These are phyloP conservation scores for Cataglyphis rosenhaueri DNA, from an alignment of 2,888 invertebrate species.

Conservation along the genomic window DNA sequence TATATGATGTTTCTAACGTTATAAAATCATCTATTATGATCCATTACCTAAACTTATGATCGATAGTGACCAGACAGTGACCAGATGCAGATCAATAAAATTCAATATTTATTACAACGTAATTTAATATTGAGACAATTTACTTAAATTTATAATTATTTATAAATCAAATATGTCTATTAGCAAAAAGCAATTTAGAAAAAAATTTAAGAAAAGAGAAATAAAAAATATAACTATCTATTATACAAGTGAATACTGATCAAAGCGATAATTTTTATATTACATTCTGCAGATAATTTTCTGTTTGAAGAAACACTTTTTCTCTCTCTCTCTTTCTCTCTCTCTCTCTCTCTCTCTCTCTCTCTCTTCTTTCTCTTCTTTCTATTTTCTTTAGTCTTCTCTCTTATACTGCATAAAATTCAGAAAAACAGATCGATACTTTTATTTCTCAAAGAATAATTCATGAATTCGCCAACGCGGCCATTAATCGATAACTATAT, in stretches of 20 bases:
- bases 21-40: slow-evolving; percentile 61
- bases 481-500: slow-evolving; percentile 46
- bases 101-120: slow-evolving; percentile 9
- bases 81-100: slow-evolving; percentile 8
- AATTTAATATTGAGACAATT: background rate
- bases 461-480: slow-evolving; percentile 26
- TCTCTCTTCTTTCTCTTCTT: background rate
- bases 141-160: background rate
- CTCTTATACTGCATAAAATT: slow-evolving; percentile 8
- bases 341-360: background rate
- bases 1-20: slow-evolving; percentile 60
- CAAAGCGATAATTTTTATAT: background rate
- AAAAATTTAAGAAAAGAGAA: background rate
- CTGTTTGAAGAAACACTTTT: background rate
- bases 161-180: background rate
- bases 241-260: background rate
- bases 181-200: background rate
- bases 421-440: slow-evolving; percentile 46
- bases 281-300: background rate
- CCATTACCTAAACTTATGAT: slow-evolving; percentile 44
- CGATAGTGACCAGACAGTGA: background rate
- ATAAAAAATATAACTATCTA: background rate
- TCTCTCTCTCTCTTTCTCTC: background rate
- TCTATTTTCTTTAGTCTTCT: background rate
- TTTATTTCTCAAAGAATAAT: slow-evolving; percentile 32